phyloP scores from a whole-genome alignment of 2,888 invertebrate species.

The Stenodema calcarata region DNA sequence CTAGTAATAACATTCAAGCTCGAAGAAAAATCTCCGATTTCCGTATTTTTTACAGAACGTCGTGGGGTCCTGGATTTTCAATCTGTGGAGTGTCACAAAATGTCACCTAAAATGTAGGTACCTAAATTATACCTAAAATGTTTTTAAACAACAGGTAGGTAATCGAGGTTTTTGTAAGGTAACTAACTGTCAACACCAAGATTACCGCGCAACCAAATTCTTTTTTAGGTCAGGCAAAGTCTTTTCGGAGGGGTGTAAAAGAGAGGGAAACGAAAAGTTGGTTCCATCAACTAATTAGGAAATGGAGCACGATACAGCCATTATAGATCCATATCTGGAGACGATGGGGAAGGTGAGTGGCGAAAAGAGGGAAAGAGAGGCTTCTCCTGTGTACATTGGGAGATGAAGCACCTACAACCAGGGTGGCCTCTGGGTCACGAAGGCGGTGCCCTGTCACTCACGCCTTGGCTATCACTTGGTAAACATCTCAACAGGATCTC shows the following conservation, averaged over 20 bases:
- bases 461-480: not conserved
- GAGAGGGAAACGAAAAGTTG: not conserved
- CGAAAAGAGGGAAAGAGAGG: not conserved
- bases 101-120: no score
- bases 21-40: no score
- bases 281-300: slow-evolving; percentile 37
- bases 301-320: slow-evolving; percentile 38
- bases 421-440: slow-evolving; percentile 5
- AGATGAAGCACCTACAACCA: slow-evolving; percentile 23
- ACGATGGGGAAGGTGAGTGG: not conserved
- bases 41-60: no score
- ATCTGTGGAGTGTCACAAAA: no score
- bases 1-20: no score
- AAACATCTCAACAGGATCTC: not conserved
- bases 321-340: slow-evolving; percentile 30
- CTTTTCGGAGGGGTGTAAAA: not conserved
- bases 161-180: no score
- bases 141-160: no score
- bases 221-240: not conserved
- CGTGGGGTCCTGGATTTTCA: no score
- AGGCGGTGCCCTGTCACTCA: slow-evolving; percentile 14
- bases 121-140: no score
- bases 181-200: no score
- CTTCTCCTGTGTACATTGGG: slow-evolving; percentile 11
- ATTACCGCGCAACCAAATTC: no score